Conservation (phyloP, 64 coral and sea anemone species). For the Astreopora myriophthalma region DNA sequence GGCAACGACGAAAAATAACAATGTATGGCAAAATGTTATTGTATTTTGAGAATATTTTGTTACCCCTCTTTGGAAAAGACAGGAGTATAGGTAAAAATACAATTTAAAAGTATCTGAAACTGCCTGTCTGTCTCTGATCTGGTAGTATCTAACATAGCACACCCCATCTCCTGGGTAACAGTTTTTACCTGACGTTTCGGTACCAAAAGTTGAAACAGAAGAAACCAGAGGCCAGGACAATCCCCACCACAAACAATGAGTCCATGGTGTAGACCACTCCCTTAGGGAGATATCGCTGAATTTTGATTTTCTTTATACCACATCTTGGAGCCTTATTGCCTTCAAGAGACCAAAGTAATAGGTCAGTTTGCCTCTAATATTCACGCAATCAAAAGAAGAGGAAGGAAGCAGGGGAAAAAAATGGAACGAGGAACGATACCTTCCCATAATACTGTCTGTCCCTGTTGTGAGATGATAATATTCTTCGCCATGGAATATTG, state of each 20-base stretch:
- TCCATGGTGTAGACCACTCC: constrained; percentile 42
- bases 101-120: too few species aligned
- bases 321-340: constrained; percentile 44
- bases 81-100: too few species aligned
- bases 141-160: too few species aligned
- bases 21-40: too few species aligned
- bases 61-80: too few species aligned
- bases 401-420: neutral
- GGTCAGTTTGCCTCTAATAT: too few species aligned
- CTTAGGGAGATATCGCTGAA: neutral
- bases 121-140: too few species aligned
- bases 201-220: constrained; percentile 59
- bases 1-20: too few species aligned
- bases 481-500: constrained; percentile 41
- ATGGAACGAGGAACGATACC: neutral
- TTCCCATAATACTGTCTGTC: constrained; percentile 3
- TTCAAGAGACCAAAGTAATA: neutral
- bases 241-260: constrained; percentile 28
- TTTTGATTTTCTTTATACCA: neutral
- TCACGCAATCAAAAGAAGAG: too few species aligned
- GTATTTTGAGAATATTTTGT: too few species aligned
- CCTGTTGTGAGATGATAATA: neutral
- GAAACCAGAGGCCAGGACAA: constrained; percentile 13
- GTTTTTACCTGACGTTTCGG: constrained; percentile 47
- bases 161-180: neutral